These are phyloP conservation scores for Antheraea assamensis DNA, from an alignment of 2,888 invertebrate genomes.

Conservation along the genomic window DNA sequence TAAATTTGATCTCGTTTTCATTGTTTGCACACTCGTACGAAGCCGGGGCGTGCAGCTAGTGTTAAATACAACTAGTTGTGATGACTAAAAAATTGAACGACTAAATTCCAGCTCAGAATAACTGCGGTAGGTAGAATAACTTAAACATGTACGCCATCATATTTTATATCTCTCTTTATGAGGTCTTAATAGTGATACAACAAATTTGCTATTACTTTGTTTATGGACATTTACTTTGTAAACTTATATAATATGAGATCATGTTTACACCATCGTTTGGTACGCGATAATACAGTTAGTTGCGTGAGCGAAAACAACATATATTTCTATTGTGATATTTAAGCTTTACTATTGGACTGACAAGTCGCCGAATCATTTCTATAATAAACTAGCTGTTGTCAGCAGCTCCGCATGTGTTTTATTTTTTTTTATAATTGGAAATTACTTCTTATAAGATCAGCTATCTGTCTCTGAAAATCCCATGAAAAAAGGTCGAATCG, in stretches of 20 bases:
- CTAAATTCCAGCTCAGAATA: neutral
- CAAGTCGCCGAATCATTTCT: no score
- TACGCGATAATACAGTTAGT: neutral
- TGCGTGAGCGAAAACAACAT: no score
- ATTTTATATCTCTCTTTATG: constrained; percentile 44
- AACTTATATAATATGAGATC: neutral
- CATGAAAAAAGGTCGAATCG: no score
- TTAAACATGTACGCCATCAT: constrained; percentile 39
- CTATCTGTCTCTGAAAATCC: no score
- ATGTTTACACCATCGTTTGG: neutral
- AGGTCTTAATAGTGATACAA: constrained; percentile 41
- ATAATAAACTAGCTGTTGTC: no score
- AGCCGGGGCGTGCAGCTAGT: neutral
- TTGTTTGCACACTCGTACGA: neutral
- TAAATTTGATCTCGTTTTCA: no score
- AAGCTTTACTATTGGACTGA: no score
- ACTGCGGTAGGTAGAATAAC: constrained; percentile 36
- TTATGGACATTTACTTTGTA: constrained; percentile 31
- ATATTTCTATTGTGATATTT: no score
- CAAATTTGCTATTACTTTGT: constrained; percentile 30
- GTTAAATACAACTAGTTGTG: neutral
- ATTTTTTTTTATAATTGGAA: no score
- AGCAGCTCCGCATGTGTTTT: no score
- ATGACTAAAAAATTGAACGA: neutral
- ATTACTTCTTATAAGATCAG: no score